These are phyloP conservation scores for Elysia crispata DNA, from an alignment of 2,888 invertebrate species.

Conservation along the genomic window DNA sequence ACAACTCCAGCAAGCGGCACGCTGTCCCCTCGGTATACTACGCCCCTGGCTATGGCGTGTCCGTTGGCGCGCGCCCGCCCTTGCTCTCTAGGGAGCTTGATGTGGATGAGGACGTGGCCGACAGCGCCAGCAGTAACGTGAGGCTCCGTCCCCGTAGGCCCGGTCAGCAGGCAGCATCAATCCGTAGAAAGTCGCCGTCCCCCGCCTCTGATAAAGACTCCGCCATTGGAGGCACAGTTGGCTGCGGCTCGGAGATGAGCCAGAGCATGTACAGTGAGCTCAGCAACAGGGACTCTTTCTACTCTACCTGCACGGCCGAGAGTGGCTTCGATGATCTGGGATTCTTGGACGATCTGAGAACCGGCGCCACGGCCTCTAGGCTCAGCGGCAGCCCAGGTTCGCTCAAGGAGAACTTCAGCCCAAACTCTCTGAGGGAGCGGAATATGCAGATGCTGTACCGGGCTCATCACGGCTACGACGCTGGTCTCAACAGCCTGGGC, in stretches of 20 bases:
- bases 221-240: constrained; percentile 44
- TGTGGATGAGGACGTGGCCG: constrained; percentile 25
- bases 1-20: constrained; percentile 48
- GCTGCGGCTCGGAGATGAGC: constrained; percentile 45
- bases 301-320: constrained; percentile 55
- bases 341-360: constrained; percentile 48
- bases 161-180: constrained; percentile 1
- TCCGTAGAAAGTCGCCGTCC: constrained; percentile 43
- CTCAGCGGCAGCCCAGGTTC: constrained; percentile 54
- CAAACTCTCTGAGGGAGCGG: constrained; percentile 65
- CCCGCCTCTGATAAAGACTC: constrained; percentile 54
- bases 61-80: constrained; percentile 49
- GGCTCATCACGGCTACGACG: constrained; percentile 43
- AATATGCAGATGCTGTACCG: constrained; percentile 46
- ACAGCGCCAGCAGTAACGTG: constrained; percentile 1
- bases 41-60: constrained; percentile 53
- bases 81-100: constrained; percentile 23
- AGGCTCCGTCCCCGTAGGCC: constrained; percentile 38
- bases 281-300: constrained; percentile 53
- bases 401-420: constrained; percentile 68
- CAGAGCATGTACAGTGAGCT: constrained; percentile 51
- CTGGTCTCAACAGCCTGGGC: constrained; percentile 37
- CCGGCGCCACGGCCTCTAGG: constrained; percentile 29
- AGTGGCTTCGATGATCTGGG: constrained; percentile 56
- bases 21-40: constrained; percentile 51